These are phyloP conservation scores for Alligator sinensis DNA, from an alignment of 2,113 vertebrate species.

Conservation along the genomic window DNA sequence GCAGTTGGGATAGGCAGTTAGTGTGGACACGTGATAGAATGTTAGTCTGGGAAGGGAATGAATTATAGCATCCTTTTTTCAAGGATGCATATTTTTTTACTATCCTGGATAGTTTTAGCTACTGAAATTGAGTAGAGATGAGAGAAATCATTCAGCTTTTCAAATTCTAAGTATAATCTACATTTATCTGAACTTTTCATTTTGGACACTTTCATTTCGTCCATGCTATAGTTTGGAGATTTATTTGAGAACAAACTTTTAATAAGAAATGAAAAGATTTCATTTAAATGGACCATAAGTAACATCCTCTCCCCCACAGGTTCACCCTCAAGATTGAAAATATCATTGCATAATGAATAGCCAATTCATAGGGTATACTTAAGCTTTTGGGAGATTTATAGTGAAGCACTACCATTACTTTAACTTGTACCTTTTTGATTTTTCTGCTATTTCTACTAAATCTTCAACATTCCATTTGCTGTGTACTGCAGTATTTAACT, in stretches of 20 bases:
- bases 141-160: fast-evolving
- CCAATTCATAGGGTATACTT: slow-evolving; percentile 31
- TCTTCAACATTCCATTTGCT: slow-evolving; percentile 45
- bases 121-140: neutral
- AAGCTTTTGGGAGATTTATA: slow-evolving; percentile 35
- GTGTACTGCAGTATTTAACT: neutral
- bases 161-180: neutral
- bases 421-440: neutral
- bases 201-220: neutral
- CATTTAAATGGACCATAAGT: slow-evolving; percentile 6
- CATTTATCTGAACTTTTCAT: neutral
- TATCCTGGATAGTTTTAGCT: neutral
- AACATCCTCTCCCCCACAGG: slow-evolving; percentile 30
- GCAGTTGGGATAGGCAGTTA: neutral
- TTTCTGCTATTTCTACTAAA: slow-evolving; percentile 24
- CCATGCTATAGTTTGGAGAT: neutral
- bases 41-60: neutral
- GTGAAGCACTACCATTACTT: neutral
- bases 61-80: neutral
- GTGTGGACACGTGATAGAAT: fast-evolving
- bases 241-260: neutral
- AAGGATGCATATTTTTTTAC: neutral
- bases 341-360: neutral
- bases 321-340: slow-evolving; percentile 1
- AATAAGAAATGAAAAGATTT: neutral